Evolutionary conservation across 2,113 vertebrate genomes (phyloP), one percentile per base, ranked within the genome.

Genomic region (Lathamus discolor): DNA sequence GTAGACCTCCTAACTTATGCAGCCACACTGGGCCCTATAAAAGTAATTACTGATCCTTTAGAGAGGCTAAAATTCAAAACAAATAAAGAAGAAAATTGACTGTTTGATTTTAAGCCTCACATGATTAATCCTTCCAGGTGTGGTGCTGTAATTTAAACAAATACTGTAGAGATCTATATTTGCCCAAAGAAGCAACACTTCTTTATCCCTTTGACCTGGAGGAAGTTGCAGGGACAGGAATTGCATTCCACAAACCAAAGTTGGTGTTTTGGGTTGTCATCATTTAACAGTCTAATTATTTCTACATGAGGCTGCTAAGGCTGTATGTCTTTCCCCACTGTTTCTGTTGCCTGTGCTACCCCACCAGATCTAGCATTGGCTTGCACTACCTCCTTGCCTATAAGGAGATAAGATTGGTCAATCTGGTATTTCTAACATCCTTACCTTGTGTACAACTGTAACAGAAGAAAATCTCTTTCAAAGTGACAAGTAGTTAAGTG

Each of bases 281-380:
- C 19, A 41, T 19, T 46, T 89, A 49, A 49, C 1, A 72, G 20
- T 39, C 52, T 14, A 4, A 2, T 64, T 63, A 85, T 82, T 91
- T 76, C 48, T 20, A 7, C 13, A 22, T 13, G 12, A 48, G 12
- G 14, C 67, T 79, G 16, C 74, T 61, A 62, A 75, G 48, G 24
- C 7, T 52, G 1, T 14, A 1, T n/a, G 13, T 44, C 19, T 86
- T 64, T 78, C 72, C n/a, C 39, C 28, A 20, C 29, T n/a, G 1
- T 33, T 68, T 31, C 39, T 88, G 35, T 44, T 83, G 24, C 14
- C 14, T 0, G 0, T 20, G 18, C 64, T 66, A 27, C n/a, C 27
- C 17, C 10, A 62, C 7, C 24, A 28, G 31, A 24, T 24, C 7
- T 46, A 33, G 52, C 15, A 11, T 7, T 74, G 59, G 55, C n/a